Evolutionary conservation across 1,140 invertebrate genomes (phyloP), one percentile per base, ranked within the genome.

Genomic region (Patella vulgata): DNA sequence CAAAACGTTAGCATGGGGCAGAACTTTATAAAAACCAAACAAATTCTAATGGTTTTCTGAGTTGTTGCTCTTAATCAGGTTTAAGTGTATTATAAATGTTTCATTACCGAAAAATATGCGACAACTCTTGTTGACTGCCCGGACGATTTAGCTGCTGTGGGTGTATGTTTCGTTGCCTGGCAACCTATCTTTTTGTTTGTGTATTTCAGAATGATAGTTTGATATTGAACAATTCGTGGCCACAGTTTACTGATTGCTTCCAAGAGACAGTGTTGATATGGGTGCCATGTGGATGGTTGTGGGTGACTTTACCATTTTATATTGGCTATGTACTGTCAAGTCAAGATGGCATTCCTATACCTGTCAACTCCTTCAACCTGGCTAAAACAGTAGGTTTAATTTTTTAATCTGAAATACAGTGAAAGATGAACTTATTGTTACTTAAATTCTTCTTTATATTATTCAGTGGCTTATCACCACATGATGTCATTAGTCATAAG

Each of bases 211-310:
- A 70, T 50, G 53, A 55, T n/a, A 48, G 58, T 8, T 31, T 56
- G n/a, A 47, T 63, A 33, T 2, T 57, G 93, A 83, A 92, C 71
- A 96, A 82, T 90, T 96, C 59, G 3, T 69, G 62, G 57, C 71
- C 74, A 2, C 47, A 78, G 28, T 63, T 76, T 43, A 74, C 71
- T 14, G 33, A 56, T 17, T 75, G 73, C 59, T 75, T 75, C 40
- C 56, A 69, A 48, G 36, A 68, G 21, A 96, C 93, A 2, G 89
- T 92, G 1, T 79, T 97, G 36, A 85, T 94, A 50, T 96, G 94
- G 93, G 81, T 89, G 44, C 94, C 96, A 2, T 95, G 93, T 82
- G 82, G 87, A 25, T 95, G 94, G 82, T 83, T 97, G 6, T 95
- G 92, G 91, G 58, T 90, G 0, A 91, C 93, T 71, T 86, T 90